Base-by-base conservation (phyloP, 1,140 invertebrate species). In the Drosophila parabipectinata region DNA sequence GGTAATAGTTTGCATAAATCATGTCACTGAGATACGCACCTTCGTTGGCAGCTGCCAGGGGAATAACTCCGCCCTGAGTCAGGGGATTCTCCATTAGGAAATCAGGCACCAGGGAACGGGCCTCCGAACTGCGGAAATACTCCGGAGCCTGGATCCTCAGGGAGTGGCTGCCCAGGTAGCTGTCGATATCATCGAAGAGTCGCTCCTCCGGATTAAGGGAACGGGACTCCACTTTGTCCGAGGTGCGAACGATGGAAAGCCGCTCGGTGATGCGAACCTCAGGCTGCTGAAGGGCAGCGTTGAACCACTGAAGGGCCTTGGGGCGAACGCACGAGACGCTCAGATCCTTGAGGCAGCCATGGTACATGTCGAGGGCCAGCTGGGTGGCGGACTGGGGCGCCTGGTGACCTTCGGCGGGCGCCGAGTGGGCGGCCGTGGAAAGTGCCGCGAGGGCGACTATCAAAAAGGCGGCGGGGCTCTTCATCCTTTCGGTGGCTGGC, bases 221-320 rank as follows among this genome's bases (percentile, higher is more conserved):
- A n/a, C 81, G 67, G 0, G 39, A 64, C 30, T 64, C 61, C 30
- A 39, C 28, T 55, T 92, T 84, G 34, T 92, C 90, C n/a, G 91
- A 92, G 8, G 94, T 94, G 69, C 93, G 95, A 3, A 96, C 93
- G 39, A 97, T 93, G 3, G 94, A 93, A 41, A 97, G 92, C 73
- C 96, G 95, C 4, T 96, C 94, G 1, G 96, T 96, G 47, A 97
- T 94, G 14, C 93, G 93, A 60, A 97, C 94, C 78, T 94, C 94
- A 32, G 95, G 94, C 74, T 95, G 93, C 63, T 94, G 93, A 24
- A 93, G 92, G 3, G 95, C 95, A 21, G 93, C 92, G 66, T 94
- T 95, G 41, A 96, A 93, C 93, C 96, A 97, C 48, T 94, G 92
- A 64, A 96, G 88, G 12, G 96, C 94, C 91, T 95, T 96, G 8